Base-by-base conservation (phyloP, 2,113 vertebrate species). In the Nanger granti region DNA sequence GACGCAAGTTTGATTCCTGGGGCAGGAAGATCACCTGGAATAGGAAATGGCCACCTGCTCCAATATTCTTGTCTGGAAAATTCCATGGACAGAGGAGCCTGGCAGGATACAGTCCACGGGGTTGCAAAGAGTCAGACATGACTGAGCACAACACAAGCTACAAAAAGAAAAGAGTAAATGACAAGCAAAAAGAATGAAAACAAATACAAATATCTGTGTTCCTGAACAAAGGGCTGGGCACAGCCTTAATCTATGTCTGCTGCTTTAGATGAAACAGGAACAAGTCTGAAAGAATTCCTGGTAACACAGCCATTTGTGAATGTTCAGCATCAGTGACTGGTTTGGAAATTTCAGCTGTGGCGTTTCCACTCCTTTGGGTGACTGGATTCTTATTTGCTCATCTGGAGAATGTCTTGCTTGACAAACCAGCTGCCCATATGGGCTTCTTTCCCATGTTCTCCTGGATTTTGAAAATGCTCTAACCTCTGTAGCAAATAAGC, bases 341-440 rank as follows among this genome's bases (percentile, higher is more conserved):
- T 55, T 87, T 94, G 95, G 55, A 92, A 93, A 79, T 93, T 89
- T 89, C 85, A 96, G 18, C 44, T 76, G 28, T 87, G 89, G 24
- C 2, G 64, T 96, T 96, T 96, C 37, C 93, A 29, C 10, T 69
- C 59, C 66, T 94, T 17, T 92, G 92, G 87, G 64, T 57, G 92
- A 83, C 37, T 90, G 59, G 79, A 34, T 85, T 97, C 41, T 94
- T 96, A 26, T 90, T 95, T 97, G 80, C 54, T 93, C 83, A 95
- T 91, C n/a, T 82, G 47, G 22, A 86, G 54, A 87, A 92, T 44
- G 54, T 96, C 82, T 95, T 83, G 73, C 92, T 91, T 97, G 82
- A 83, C 55, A 95, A 82, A 91, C 10, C 80, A 69, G 15, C 37
- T 89, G 34, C 41, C 60, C 31, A 37, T 83, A 1, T 44, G 82